Base-by-base conservation (phyloP, 2,888 invertebrate genomes). In the Hypena proboscidalis region DNA sequence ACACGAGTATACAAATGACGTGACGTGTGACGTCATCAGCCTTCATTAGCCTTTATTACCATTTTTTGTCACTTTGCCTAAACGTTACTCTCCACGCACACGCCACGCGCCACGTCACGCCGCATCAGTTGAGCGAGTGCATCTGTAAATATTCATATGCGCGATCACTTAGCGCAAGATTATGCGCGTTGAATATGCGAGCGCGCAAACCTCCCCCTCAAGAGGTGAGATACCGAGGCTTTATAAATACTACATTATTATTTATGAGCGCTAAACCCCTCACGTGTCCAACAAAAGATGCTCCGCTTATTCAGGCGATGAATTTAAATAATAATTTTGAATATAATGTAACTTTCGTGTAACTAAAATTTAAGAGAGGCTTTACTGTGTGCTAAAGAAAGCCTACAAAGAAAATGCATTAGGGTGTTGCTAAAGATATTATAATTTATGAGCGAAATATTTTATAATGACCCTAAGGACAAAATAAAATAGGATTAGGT, bases 171-270 rank as follows among this genome's bases (percentile, higher is more conserved):
- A 58, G 51, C 47, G 35, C 43, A 45, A 35, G 53, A 67, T 71
- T 70, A 71, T 70, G 65, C 68, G 58, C 52, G 27, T 56, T 69
- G 70, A 70, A 70, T 70, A 70, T 70, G 71, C 69, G 63, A 57
- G 23, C 17, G 55, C 41, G 49, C 47, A 42, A 33, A 37, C 29
- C 33, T 31, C 35, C n/a, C 30, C 7, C n/a, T 22, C 22, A 8
- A 8, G 7, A 21, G 19, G 21, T 14, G 19, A 7, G 20, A 11
- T 38, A 11, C 21, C 23, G 3, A 44, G 15, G 32, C 47, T 50
- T 56, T 52, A 48, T 55, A 58, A 50, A 54, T 56, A 45, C 46
- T 37, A 39, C 48, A 41, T 64, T 45, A 56, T 63, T 61, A 60
- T 59, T 64, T 66, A 60, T 60, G 60, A 64, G 57, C 44, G 37